Conservation (phyloP, 2,888 invertebrate genomes). For the Coelogynopora nodosa region DNA sequence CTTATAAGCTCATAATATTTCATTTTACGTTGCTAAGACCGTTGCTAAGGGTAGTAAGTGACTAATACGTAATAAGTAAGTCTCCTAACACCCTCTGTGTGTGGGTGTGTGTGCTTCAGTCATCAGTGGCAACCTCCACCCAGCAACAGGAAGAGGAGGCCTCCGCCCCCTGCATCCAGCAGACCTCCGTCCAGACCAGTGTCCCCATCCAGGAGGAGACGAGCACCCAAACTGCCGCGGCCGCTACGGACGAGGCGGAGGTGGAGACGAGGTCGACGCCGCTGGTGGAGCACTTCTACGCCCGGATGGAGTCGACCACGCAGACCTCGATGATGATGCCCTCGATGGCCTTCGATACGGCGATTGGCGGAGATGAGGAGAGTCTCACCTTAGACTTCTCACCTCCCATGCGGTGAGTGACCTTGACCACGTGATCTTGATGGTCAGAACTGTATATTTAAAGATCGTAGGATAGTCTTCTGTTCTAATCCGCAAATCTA, state of each 20-base stretch:
- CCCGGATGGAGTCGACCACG: not conserved
- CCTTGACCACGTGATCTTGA: too few relatives aligned
- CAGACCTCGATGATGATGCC: not conserved
- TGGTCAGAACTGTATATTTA: too few relatives aligned
- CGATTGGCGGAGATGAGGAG: not conserved
- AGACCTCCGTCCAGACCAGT: not conserved
- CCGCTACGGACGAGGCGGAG: not conserved
- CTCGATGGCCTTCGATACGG: not conserved
- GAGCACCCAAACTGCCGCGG: not conserved
- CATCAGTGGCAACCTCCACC: not conserved
- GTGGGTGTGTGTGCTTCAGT: too few relatives aligned
- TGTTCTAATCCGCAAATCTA: too few relatives aligned
- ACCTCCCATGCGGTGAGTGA: too few relatives aligned
- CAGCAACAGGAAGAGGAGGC: not conserved
- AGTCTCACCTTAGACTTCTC: not conserved
- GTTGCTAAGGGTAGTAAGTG: too few relatives aligned
- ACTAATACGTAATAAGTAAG: too few relatives aligned
- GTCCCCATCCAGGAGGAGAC: too few relatives aligned
- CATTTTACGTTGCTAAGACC: too few relatives aligned
- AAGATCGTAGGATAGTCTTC: too few relatives aligned
- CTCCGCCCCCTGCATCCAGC: not conserved
- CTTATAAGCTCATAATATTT: too few relatives aligned
- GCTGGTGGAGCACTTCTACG: not conserved
- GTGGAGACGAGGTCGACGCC: not conserved
- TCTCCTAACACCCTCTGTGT: too few relatives aligned